Evolutionary conservation across 30 jellyfish, hydroid and myxozoan species (phyloP), one percentile per base, ranked within the genome.

Genomic region (Haliclystus octoradiatus): DNA sequence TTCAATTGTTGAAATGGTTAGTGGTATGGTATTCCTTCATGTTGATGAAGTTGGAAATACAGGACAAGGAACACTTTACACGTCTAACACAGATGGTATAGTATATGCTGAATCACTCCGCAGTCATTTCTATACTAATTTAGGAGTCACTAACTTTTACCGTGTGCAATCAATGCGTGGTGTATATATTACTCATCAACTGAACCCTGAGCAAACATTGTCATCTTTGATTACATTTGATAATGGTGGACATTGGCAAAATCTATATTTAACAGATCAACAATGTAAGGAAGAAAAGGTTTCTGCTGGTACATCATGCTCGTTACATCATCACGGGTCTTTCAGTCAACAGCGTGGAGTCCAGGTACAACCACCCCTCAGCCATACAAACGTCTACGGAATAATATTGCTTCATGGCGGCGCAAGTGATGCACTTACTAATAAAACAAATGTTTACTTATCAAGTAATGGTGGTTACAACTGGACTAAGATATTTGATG

Each of bases 381-480:
- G 80, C 61, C 29, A 87, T 0, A 33, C 78, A 25, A 72, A 73
- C 26, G 96, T 92, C 19, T 83, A 78, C 26, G 96, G 96, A 34
- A 34, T 85, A 12, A 73, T 85, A 2, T 12, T 85, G 49, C 40
- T 79, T 1, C 96, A 85, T 40, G 96, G 93, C 77, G 23, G 62
- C 14, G 71, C 66, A 33, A 92, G 96, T 19, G 96, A 85, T 73
- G 96, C 89, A 2, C 63, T 85, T 35, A 78, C 91, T 15, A 80
- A 80, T 31, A 62, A 53, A 66, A 73, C 91, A 4, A 63, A 78
- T 72, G 96, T 85, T 61, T 85, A 84, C 83, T 25, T 85, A 78
- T 77, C 96, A 1, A 52, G 77, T 19, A 79, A 85, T 73, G 96
- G 96, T 2, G 96, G 96, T 14, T 85, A 85, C 65, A 79, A 85